Evolutionary conservation across 2,113 vertebrate genomes (phyloP).

Genomic region (Xiphophorus maculatus): DNA sequence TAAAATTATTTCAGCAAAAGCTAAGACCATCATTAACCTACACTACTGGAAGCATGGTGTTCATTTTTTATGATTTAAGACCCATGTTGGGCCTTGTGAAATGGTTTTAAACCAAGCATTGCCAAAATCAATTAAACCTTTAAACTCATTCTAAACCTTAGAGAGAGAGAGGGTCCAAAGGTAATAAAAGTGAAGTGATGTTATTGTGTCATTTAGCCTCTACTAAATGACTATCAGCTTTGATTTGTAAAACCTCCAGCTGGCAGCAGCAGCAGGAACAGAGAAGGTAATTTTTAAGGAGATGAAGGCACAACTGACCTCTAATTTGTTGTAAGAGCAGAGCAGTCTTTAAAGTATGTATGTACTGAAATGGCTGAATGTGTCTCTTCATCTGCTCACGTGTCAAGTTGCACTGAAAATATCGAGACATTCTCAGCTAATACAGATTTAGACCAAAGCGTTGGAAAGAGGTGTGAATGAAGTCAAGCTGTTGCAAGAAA

Average conservation of each 20-base stretch:
- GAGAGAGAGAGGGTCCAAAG: slow-evolving; percentile 7
- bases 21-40: not conserved
- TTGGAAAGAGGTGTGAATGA: slow-evolving; percentile 2
- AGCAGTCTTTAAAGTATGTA: slow-evolving; percentile 22
- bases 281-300: slow-evolving; percentile 25
- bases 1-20: not conserved
- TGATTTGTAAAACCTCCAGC: slow-evolving; percentile 21
- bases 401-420: slow-evolving; percentile 11
- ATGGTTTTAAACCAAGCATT: slow-evolving; percentile 13
- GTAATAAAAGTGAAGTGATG: slow-evolving; percentile 39
- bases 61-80: slow-evolving; percentile 36
- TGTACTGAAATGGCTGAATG: slow-evolving; percentile 12
- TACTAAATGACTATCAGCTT: slow-evolving; percentile 18
- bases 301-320: slow-evolving; percentile 38
- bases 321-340: slow-evolving; percentile 27
- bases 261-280: slow-evolving; percentile 13
- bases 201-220: slow-evolving; percentile 41
- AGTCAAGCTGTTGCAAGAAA: slow-evolving; percentile 33
- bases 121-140: slow-evolving; percentile 54
- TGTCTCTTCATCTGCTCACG: slow-evolving; percentile 10
- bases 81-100: slow-evolving; percentile 16
- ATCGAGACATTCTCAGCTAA: not conserved
- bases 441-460: slow-evolving; percentile 11
- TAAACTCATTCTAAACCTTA: slow-evolving; percentile 49
- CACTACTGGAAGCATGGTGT: not conserved